These are phyloP conservation scores for Drosophila pectinifera DNA, from an alignment of 1,140 invertebrate genomes.

Conservation along the genomic window DNA sequence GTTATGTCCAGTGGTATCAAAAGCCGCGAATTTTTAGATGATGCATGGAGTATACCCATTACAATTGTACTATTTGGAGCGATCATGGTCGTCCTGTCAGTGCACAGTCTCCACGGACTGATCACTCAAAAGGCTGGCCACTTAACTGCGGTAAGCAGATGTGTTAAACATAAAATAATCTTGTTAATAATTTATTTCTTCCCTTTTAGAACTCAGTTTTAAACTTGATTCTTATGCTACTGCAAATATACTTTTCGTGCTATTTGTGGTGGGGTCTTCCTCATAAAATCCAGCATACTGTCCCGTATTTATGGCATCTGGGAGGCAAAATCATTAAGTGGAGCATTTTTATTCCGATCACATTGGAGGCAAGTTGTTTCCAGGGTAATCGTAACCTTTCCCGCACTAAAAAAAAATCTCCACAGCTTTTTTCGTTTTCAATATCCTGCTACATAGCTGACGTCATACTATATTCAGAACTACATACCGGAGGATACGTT, in stretches of 20 bases:
- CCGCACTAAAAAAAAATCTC: neutral
- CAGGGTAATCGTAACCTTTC: neutral
- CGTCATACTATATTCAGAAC: neutral
- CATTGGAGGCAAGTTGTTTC: slow-evolving; percentile 1
- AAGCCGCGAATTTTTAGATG: neutral
- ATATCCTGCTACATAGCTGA: slow-evolving; percentile 7
- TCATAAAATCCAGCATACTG: neutral
- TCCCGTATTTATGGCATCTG: slow-evolving; percentile 2
- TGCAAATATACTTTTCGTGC: slow-evolving; percentile 6
- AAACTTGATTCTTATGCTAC: neutral
- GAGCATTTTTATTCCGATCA: slow-evolving; percentile 5
- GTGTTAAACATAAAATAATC: too few relatives aligned
- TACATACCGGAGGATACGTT: too few relatives aligned
- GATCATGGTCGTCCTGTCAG: neutral
- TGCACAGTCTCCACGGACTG: slow-evolving; percentile 5
- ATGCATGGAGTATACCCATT: neutral
- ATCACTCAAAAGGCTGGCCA: neutral
- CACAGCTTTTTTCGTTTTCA: neutral
- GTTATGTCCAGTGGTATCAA: neutral
- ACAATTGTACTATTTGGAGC: neutral
- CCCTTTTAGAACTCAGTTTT: neutral
- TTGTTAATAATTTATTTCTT: neutral
- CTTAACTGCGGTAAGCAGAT: slow-evolving; percentile 1
- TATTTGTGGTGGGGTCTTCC: slow-evolving; percentile 5
- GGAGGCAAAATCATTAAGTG: neutral